Base-by-base conservation (phyloP, 2,113 vertebrate genomes). In the Mobula hypostoma region DNA sequence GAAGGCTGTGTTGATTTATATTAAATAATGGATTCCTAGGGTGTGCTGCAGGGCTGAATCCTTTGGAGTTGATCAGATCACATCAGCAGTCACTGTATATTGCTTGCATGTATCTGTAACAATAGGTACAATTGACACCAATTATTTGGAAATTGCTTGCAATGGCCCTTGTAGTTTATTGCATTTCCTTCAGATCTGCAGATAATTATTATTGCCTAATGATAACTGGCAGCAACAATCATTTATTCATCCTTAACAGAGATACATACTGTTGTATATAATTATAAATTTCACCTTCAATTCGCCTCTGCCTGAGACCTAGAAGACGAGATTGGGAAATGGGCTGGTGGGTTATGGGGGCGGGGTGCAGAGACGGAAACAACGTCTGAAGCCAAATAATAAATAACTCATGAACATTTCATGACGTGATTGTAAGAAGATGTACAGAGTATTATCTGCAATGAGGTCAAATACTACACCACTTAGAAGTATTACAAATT, bases 111-210 rank as follows among this genome's bases (percentile, higher is more conserved):
- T 92, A 48, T 93, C 21, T 3, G 48, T 12, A 29, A 90, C 74
- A 93, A 24, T 40, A 48, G 2, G 27, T 56, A 93, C 9, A 74
- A 56, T 93, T 93, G 68, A 93, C 91, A 93, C 21, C 91, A 93
- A 93, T 93, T 93, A 93, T 74, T 72, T 74, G 91, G 36, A 93
- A 93, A 93, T 92, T 74, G 32, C 36, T 93, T 74, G 91, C 91
- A 93, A 56, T 93, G 74, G 70, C 91, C 68, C 36, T 21, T 24
- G 48, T 27, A 93, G 36, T 72, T 74, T 93, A 93, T 7, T 1
- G 36, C 24, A 93, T 74, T 72, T 74, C 68, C 68, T 74, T 74
- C 40, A 93, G 66, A 92, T 92, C 90, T 92, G 90, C 32, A 40
- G 90, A 27, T 72, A 92, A 92, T 92, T 92, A 92, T 92, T 74